A percentile compares a stretch with the other conserved stretches of the same genome.
These are phyloP conservation scores for Sussaba pulchella DNA, from an alignment of 2,888 invertebrate genomes.

Conservation along the genomic window DNA sequence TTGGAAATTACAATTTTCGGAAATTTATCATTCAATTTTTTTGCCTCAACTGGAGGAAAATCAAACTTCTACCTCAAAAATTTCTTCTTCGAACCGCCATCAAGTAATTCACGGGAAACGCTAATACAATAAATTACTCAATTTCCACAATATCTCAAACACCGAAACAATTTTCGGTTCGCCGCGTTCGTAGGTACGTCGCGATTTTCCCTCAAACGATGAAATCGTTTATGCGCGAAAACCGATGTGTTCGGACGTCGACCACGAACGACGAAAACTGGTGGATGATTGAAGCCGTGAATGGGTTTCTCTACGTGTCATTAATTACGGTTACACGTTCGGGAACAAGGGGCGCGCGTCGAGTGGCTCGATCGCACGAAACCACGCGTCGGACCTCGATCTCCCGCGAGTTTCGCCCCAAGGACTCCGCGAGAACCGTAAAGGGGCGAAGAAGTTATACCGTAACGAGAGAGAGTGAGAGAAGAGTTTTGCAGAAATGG, in stretches of 20 bases:
- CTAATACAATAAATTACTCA: neutral
- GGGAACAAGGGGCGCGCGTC: slow-evolving; percentile 33
- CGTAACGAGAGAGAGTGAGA: slow-evolving; percentile 34
- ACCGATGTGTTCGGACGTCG: slow-evolving; percentile 13
- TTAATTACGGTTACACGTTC: slow-evolving; percentile 67
- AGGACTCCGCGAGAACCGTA: slow-evolving; percentile 37
- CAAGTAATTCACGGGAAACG: too few species aligned
- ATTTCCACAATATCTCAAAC: too few species aligned
- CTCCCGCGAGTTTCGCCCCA: slow-evolving; percentile 50
- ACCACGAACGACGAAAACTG: slow-evolving; percentile 26
- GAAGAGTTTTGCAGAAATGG: slow-evolving; percentile 51
- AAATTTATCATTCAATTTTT: too few species aligned
- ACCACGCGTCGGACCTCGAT: slow-evolving; percentile 76
- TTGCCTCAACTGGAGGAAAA: too few species aligned
- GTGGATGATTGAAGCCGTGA: slow-evolving; percentile 2
- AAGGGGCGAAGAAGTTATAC: slow-evolving; percentile 8
- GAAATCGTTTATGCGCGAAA: neutral
- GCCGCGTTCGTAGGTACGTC: too few species aligned
- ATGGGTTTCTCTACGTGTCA: slow-evolving; percentile 30
- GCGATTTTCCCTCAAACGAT: too few species aligned
- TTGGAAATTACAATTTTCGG: too few species aligned
- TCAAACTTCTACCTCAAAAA: neutral
- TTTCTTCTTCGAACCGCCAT: neutral
- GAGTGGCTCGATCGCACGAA: slow-evolving; percentile 80
- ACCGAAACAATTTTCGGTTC: neutral